phyloP scores from a whole-genome alignment of 2,113 vertebrate species.

The Myotis brandtii region DNA sequence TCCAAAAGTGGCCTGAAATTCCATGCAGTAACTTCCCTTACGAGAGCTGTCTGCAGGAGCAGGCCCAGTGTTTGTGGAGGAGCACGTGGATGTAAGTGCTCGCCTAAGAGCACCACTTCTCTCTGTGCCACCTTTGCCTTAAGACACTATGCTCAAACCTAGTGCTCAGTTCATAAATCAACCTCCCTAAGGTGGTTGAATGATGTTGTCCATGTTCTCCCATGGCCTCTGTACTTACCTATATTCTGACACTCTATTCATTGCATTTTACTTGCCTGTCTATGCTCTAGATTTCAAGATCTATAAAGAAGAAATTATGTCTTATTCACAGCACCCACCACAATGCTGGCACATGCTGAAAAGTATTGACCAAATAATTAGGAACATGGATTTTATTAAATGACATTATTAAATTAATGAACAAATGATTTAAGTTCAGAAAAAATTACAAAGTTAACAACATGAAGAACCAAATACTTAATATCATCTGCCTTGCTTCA shows the following conservation, averaged over 20 bases:
- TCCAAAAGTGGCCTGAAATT: neutral
- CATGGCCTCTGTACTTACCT: too few relatives aligned
- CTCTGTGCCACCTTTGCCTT: neutral
- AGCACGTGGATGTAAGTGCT: rapidly evolving
- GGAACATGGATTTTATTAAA: neutral
- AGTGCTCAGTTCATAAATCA: neutral
- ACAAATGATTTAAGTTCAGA: neutral
- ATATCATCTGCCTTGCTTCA: neutral
- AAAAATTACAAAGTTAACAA: neutral
- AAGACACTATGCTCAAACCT: neutral
- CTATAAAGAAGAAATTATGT: neutral
- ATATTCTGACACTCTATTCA: neutral
- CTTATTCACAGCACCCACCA: neutral
- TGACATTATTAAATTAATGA: neutral
- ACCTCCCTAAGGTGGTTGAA: neutral
- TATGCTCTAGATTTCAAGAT: neutral
- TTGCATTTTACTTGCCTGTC: neutral
- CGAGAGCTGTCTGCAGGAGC: neutral
- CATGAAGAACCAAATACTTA: neutral
- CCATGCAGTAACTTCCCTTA: neutral
- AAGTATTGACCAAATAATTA: neutral
- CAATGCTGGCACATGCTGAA: neutral
- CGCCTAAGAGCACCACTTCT: too few relatives aligned
- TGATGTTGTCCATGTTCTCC: too few relatives aligned
- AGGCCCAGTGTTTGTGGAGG: neutral